Conservation (phyloP, 2,888 invertebrate species). For the Caenorhabditis sp. region DNA sequence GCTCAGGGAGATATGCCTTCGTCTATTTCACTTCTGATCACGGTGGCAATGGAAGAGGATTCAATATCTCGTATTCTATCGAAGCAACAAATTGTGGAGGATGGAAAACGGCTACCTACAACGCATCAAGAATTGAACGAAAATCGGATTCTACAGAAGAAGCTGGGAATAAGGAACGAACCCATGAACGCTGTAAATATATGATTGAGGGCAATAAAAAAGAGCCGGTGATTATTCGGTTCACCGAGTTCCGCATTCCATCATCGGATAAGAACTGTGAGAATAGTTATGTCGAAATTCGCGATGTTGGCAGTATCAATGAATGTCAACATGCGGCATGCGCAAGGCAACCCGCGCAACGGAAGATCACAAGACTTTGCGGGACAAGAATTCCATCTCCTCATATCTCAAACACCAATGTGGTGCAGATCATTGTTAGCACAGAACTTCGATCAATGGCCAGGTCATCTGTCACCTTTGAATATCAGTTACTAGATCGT, state of each 20-base stretch:
- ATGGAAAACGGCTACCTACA: too few relatives aligned
- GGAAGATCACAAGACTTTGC: conserved; percentile 38
- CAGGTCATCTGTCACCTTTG: conserved; percentile 15
- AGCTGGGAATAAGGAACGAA: conserved; percentile 22
- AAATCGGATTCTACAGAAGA: conserved; percentile 24
- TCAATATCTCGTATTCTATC: conserved; percentile 50
- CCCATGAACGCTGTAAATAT: conserved; percentile 59
- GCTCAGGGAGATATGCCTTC: background rate
- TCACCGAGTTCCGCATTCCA: conserved; percentile 45
- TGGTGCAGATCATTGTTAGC: conserved; percentile 43
- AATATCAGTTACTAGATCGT: conserved; percentile 30
- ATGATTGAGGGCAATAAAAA: conserved; percentile 54
- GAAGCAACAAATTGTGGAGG: conserved; percentile 55
- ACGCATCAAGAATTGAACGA: too few relatives aligned
- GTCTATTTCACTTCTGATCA: conserved; percentile 53
- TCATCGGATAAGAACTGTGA: conserved; percentile 38
- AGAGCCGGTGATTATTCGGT: conserved; percentile 50
- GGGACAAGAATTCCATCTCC: conserved; percentile 11
- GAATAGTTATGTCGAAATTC: conserved; percentile 45
- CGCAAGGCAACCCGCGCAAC: conserved; percentile 38
- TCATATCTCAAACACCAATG: conserved; percentile 46
- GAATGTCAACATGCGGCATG: conserved; percentile 54
- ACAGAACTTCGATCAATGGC: conserved; percentile 8
- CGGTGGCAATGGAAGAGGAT: conserved; percentile 55
- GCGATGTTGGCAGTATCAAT: conserved; percentile 45